These are phyloP conservation scores for Aradus depressus DNA, from an alignment of 2,888 invertebrate species.

Conservation along the genomic window DNA sequence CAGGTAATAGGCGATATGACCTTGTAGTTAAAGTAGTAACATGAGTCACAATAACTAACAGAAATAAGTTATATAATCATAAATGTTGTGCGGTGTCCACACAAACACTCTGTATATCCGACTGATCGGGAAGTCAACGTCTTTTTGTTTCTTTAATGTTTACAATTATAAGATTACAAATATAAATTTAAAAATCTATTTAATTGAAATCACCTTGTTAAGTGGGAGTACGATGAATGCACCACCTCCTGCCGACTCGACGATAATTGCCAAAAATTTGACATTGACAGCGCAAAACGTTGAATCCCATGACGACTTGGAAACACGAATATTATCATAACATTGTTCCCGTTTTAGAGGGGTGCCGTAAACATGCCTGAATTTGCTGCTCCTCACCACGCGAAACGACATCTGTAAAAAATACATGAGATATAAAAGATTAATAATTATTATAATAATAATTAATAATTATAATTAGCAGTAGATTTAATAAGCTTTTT, in stretches of 20 bases:
- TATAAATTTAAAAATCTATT: too few species aligned
- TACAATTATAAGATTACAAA: too few species aligned
- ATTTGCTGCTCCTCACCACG: slow-evolving; percentile 94
- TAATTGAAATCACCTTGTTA: slow-evolving; percentile 56
- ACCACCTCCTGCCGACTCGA: slow-evolving; percentile 92
- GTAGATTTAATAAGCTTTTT: background rate
- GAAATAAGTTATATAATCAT: too few species aligned
- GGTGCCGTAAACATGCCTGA: slow-evolving; percentile 91
- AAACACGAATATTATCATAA: slow-evolving; percentile 93
- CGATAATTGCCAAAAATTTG: slow-evolving; percentile 92
- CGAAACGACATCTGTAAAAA: slow-evolving; percentile 70
- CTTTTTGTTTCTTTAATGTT: background rate
- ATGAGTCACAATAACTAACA: too few species aligned
- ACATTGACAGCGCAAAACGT: slow-evolving; percentile 98
- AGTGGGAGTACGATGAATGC: slow-evolving; percentile 90
- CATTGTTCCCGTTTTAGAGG: slow-evolving; percentile 90
- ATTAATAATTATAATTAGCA: background rate
- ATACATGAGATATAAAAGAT: background rate
- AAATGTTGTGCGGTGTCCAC: too few species aligned
- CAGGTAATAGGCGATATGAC: too few species aligned
- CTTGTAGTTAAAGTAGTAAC: too few species aligned
- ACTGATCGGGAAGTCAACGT: too few species aligned
- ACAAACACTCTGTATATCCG: too few species aligned
- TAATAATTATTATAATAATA: background rate
- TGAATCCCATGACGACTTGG: slow-evolving; percentile 96